Evolutionary conservation across 2,113 vertebrate genomes (phyloP).

Genomic region (Macroglossus sobrinus): DNA sequence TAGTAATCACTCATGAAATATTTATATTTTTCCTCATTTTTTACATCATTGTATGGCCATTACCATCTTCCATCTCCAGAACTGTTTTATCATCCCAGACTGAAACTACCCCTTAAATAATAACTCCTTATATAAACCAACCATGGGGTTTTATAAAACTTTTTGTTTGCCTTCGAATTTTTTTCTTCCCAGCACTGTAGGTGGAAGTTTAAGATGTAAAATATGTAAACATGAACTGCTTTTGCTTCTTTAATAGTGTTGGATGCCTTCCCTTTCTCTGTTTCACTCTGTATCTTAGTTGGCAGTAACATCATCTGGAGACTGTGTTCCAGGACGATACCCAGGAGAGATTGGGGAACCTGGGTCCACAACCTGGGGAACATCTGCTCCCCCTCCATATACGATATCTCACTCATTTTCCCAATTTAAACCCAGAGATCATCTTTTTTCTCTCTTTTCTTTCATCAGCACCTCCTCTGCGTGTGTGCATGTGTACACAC

Average conservation of each 20-base stretch:
- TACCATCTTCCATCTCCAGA: not conserved
- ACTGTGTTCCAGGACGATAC: not conserved
- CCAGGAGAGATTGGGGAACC: not conserved
- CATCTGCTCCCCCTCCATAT: too few relatives aligned
- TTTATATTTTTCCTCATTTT: slow-evolving; percentile 10
- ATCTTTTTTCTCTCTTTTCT: not conserved
- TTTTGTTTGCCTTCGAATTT: not conserved
- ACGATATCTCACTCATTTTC: not conserved
- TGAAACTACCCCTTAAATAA: not conserved
- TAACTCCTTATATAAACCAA: not conserved
- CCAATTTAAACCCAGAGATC: not conserved
- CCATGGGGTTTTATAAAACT: not conserved
- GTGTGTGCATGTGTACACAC: not conserved
- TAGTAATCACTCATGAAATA: not conserved
- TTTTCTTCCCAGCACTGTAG: not conserved
- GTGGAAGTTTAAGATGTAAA: not conserved
- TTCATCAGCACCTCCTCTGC: not conserved
- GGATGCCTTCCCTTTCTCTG: not conserved
- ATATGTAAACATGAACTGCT: not conserved
- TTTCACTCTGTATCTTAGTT: not conserved
- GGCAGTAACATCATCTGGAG: not conserved
- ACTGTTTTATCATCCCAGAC: not conserved
- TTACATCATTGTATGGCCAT: not conserved
- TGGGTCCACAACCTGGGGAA: too few relatives aligned
- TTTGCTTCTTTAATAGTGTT: slow-evolving; percentile 7